A percentile compares a stretch with the other conserved stretches of the same genome.
These are phyloP conservation scores for Steatornis caripensis DNA, from an alignment of 2,113 vertebrate genomes.

Conservation along the genomic window DNA sequence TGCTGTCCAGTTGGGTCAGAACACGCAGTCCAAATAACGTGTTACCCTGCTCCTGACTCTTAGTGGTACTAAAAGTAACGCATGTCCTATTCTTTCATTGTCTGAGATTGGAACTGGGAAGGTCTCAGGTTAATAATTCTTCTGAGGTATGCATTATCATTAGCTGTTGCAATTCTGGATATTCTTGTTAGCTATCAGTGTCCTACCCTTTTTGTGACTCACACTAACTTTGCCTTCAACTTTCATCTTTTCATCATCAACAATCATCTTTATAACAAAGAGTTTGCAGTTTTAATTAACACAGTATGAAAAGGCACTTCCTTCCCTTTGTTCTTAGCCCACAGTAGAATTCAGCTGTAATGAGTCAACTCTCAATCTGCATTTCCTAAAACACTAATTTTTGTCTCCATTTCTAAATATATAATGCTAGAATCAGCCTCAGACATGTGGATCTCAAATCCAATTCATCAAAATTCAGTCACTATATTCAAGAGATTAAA, in stretches of 20 bases:
- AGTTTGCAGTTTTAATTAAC: background rate
- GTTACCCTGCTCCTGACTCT: background rate
- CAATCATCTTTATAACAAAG: background rate
- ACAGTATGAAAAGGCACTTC: background rate
- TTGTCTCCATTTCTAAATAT: background rate
- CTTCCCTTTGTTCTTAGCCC: background rate
- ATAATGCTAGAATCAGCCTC: background rate
- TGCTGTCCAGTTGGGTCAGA: background rate
- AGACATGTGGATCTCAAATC: background rate
- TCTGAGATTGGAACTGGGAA: background rate
- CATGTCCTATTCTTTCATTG: background rate
- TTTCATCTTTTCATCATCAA: too few relatives aligned
- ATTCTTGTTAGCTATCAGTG: background rate
- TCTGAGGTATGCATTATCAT: background rate
- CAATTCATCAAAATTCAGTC: background rate
- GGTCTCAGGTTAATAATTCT: background rate
- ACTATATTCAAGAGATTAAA: background rate
- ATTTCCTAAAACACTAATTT: background rate
- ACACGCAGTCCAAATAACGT: background rate
- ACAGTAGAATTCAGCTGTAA: background rate
- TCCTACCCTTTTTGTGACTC: background rate
- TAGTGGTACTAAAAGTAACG: background rate
- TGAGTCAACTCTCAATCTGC: background rate
- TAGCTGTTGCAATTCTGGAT: background rate
- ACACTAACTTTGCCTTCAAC: background rate